Evolutionary conservation across 2,888 invertebrate genomes (phyloP), one percentile per base, ranked within the genome.

Genomic region (Cryptosula pallasiana): DNA sequence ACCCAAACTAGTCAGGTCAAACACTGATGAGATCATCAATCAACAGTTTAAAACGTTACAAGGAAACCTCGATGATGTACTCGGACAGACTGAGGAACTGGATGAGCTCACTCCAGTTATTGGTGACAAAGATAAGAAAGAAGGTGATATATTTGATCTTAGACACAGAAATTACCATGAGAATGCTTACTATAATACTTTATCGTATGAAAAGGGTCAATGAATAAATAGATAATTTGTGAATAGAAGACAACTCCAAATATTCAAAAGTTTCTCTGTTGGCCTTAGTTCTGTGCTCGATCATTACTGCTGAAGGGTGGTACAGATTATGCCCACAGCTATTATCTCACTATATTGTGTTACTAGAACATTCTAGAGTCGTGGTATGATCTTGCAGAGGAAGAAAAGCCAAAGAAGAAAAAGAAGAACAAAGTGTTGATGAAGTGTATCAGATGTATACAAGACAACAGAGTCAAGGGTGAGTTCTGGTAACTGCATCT

Each of bases 391-490:
- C 5, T 45, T 45, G 45, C 45, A 63, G 63, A 63, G 32, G 63
- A 63, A 16, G 45, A 45, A 20, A 63, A 63, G 34, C 20, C 20
- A 32, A 20, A 20, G 5, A 27, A 27, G 32, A 55, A 55, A 25
- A 63, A 63, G 63, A 63, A 32, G 27, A 63, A 63, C 32, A 63
- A 63, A 27, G 25, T 13, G 3, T 34, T 63, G 29, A 27, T 27
- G 25, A 63, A 27, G 32, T 63, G 63, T 63, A 63, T 63, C 63
- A 63, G 63, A n/a, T 63, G 63, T 23, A 70, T 70, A 36, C 36
- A 70, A 54, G 70, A 70, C 32, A 54, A 70, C 70, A 36, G 70
- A 16, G 70, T 70, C 9, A 70, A 70, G 29, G 70, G 63, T 63
- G 16, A 13, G 16, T 45, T n/a, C n/a, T n/a, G n/a, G n/a, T n/a